Percentiles rank a stretch among this genome's conserved stretches.
phyloP scores from a whole-genome alignment of 2,797 vertebrate species.

The Alfaro cultratus region DNA sequence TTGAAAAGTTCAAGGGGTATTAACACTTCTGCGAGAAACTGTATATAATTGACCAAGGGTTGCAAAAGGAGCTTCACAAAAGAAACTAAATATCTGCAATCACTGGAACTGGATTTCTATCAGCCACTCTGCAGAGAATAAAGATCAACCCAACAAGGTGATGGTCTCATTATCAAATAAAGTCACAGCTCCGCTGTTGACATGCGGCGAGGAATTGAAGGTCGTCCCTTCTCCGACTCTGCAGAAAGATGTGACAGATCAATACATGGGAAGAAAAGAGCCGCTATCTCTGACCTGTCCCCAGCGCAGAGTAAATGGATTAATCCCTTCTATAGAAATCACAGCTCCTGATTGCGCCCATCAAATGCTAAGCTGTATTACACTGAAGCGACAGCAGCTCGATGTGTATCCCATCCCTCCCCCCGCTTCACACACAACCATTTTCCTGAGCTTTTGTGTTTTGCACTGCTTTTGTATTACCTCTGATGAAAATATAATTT shows the following conservation, averaged over 20 bases:
- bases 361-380: constrained; percentile 95
- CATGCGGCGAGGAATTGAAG: constrained; percentile 76
- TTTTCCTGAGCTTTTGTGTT: constrained; percentile 89
- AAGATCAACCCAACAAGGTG: constrained; percentile 75
- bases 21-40: neutral
- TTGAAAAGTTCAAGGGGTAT: neutral
- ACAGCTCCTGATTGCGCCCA: constrained; percentile 93
- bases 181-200: constrained; percentile 77
- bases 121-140: constrained; percentile 57
- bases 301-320: constrained; percentile 91
- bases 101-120: constrained; percentile 47
- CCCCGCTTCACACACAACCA: constrained; percentile 81
- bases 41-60: neutral
- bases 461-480: constrained; percentile 90
- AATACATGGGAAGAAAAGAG: constrained; percentile 81
- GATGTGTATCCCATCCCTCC: constrained; percentile 89
- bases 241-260: constrained; percentile 90
- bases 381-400: constrained; percentile 93
- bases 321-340: constrained; percentile 97
- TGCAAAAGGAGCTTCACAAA: constrained; percentile 22
- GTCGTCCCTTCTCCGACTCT: constrained; percentile 83
- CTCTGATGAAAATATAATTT: constrained; percentile 99
- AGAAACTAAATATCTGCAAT: constrained; percentile 44
- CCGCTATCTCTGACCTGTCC: constrained; percentile 88
- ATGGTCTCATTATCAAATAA: constrained; percentile 81